Conservation (phyloP, 2,888 invertebrate species). For the Caenorhabditis parvicauda region DNA sequence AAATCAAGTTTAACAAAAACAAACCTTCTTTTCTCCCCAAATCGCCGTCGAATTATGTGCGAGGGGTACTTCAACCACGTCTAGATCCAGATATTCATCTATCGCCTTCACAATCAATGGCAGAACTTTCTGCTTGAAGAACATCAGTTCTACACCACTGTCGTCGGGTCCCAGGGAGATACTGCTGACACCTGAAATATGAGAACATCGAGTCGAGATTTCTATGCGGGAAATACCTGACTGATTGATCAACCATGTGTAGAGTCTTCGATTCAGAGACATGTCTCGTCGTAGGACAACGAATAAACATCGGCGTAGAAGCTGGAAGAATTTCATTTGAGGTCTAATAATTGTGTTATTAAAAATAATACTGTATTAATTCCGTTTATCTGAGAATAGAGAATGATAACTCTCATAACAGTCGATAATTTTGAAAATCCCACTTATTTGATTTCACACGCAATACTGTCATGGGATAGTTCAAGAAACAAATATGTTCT, state of each 20-base stretch:
- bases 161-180: constrained; percentile 26
- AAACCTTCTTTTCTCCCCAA: constrained; percentile 21
- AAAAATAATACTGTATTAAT: too few species aligned
- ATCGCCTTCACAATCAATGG: constrained; percentile 35
- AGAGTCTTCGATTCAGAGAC: constrained; percentile 81
- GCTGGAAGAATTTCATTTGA: constrained; percentile 43
- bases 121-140: constrained; percentile 36
- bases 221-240: constrained; percentile 21
- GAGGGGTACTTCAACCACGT: constrained; percentile 48
- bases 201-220: constrained; percentile 6
- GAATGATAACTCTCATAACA: too few species aligned
- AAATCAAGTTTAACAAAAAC: too few species aligned
- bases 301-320: constrained; percentile 65
- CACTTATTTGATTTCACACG: too few species aligned
- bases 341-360: background rate
- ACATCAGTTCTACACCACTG: constrained; percentile 32
- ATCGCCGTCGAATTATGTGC: constrained; percentile 15
- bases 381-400: too few species aligned
- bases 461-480: too few species aligned
- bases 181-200: constrained; percentile 14
- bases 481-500: too few species aligned
- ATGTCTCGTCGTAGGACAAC: constrained; percentile 80
- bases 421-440: too few species aligned
- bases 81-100: constrained; percentile 31
- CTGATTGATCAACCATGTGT: constrained; percentile 73